Base-by-base conservation (phyloP, 2,797 vertebrate species). In the Anguilla anguilla region DNA sequence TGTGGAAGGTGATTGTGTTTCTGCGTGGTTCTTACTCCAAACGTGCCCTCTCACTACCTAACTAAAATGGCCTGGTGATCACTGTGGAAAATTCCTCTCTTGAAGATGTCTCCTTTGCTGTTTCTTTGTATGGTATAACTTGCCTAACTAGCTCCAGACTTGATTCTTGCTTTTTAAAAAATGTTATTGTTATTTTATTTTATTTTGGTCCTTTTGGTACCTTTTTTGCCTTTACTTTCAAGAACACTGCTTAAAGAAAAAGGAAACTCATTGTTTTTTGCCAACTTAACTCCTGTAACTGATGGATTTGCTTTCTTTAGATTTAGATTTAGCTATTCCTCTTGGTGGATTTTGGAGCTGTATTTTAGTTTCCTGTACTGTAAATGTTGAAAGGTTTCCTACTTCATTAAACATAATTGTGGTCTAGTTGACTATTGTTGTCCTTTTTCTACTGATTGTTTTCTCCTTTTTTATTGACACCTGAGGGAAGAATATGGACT, bases 371-470 rank as follows among this genome's bases (percentile, higher is more conserved):
- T 88, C 53, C 88, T 64, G 83, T 84, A 88, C 83, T 85, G 86
- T 85, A 86, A 22, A 84, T 77, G 55, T 89, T 64, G 51, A 67
- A 67, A 57, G 84, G 69, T 79, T 77, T 90, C 84, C 77, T 85
- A 88, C 69, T 53, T 84, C 74, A 89, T 87, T 87, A 85, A 57
- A 81, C 87, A 61, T 86, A 86, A 51, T 53, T 89, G 82, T 81
- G 86, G 87, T 85, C 67, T 87, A 64, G 31, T 86, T 85, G 53
- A 53, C 53, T 57, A 79, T 89, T 85, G 84, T 83, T 90, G 46
- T 89, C 86, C 69, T 53, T 86, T 77, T 51, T 88, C 72, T 88
- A 84, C 61, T n/a, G 64, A 49, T 82, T 90, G 90, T 91, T 90
- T 90, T 90, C 11, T 19, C 15, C 28, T 64, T 59, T 39, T 43